Evolutionary conservation across 2,888 invertebrate genomes (phyloP).

Genomic region (Atethmia centrago): DNA sequence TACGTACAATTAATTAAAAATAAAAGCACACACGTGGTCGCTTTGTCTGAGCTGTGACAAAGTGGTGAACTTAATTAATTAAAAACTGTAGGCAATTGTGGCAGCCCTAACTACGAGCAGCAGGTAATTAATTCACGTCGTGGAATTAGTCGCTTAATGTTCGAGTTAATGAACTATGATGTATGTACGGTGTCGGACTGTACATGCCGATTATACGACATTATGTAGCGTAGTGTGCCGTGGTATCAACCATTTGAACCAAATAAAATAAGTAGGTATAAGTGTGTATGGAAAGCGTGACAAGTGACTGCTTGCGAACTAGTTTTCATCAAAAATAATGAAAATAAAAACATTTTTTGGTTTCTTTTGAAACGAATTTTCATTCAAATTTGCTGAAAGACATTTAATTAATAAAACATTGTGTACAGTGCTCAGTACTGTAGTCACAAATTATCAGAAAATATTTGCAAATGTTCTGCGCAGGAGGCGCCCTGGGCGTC

Average conservation of each 20-base stretch:
- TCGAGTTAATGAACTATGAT: constrained; percentile 26
- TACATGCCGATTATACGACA: not conserved
- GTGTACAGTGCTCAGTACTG: too few species aligned
- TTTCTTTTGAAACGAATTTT: not conserved
- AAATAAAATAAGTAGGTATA: not conserved
- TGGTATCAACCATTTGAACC: not conserved
- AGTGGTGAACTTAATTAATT: not conserved
- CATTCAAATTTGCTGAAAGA: too few species aligned
- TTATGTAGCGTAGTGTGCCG: not conserved
- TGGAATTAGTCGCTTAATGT: constrained; percentile 29
- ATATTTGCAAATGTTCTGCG: too few species aligned
- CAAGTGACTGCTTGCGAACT: not conserved
- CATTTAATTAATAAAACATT: too few species aligned
- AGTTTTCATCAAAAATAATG: not conserved
- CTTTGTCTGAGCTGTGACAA: constrained; percentile 9
- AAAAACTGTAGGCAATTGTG: not conserved
- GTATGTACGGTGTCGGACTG: not conserved
- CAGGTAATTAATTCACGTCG: constrained; percentile 45
- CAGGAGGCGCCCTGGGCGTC: too few species aligned
- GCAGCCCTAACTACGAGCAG: constrained; percentile 26
- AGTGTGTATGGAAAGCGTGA: not conserved
- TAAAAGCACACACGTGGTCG: not conserved
- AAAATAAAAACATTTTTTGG: not conserved
- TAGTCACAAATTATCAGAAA: too few species aligned
- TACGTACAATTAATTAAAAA: constrained; percentile 15